Conservation (phyloP, 1,140 invertebrate genomes). For the Calycopis cecrops region DNA sequence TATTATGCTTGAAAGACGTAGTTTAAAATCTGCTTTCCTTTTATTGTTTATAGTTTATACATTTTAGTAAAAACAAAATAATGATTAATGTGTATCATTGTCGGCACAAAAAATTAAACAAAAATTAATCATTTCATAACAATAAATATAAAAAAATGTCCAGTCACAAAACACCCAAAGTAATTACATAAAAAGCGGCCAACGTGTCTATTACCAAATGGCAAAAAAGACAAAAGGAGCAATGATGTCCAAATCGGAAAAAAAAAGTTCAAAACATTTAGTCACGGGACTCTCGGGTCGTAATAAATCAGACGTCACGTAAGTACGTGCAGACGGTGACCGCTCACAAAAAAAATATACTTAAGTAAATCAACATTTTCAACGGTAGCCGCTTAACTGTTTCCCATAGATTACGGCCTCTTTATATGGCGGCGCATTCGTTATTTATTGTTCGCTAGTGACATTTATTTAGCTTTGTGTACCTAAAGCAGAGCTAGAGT, state of each 20-base stretch:
- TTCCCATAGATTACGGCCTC: conserved; percentile 5
- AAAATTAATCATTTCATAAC: too few species aligned
- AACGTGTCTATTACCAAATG: neutral
- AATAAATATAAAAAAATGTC: too few species aligned
- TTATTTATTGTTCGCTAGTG: conserved; percentile 18
- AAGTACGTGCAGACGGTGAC: conserved; percentile 9
- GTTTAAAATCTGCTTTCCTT: too few species aligned
- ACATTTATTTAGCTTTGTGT: conserved; percentile 5
- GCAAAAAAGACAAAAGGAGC: neutral
- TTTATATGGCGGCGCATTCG: conserved; percentile 9
- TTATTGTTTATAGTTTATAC: too few species aligned
- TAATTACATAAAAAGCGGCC: too few species aligned
- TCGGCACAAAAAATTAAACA: too few species aligned
- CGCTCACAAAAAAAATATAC: conserved; percentile 4
- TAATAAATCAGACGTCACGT: conserved; percentile 7
- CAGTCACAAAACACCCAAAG: too few species aligned
- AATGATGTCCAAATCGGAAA: neutral
- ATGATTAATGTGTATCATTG: too few species aligned
- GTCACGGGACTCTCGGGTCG: neutral
- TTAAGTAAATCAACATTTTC: conserved; percentile 22
- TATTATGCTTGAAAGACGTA: too few species aligned
- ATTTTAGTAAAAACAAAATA: too few species aligned
- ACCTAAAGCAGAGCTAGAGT: neutral
- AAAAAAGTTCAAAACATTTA: conserved; percentile 10
- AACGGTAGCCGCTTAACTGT: conserved; percentile 20